Conservation (phyloP, 2,888 invertebrate species). For the Epistrophe eligans region DNA sequence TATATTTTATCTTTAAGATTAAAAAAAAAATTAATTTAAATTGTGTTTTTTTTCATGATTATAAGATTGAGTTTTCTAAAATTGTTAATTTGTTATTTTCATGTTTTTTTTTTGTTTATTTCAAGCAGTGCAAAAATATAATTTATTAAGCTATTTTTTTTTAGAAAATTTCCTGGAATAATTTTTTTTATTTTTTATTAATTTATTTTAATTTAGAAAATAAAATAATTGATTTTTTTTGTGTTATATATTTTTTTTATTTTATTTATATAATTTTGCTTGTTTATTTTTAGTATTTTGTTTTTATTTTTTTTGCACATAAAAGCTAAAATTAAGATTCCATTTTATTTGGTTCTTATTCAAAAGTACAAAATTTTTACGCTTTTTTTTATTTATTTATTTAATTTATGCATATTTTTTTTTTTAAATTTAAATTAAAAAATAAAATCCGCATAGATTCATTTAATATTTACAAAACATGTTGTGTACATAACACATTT, state of each 20-base stretch:
- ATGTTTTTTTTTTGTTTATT: conserved; percentile 26
- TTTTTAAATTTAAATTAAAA: conserved; percentile 23
- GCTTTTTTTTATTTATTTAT: conserved; percentile 12
- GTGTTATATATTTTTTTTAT: conserved; percentile 28
- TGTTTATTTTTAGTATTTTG: background rate
- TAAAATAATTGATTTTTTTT: conserved; percentile 30
- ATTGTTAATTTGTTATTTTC: conserved; percentile 27
- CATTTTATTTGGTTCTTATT: conserved; percentile 38
- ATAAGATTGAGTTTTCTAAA: conserved; percentile 53
- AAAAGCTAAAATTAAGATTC: conserved; percentile 59
- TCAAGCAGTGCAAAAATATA: conserved; percentile 74
- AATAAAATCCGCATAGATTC: conserved; percentile 51
- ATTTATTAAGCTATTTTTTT: conserved; percentile 60
- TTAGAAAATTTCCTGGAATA: conserved; percentile 45
- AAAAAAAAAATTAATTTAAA: conserved; percentile 58
- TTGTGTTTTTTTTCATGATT: conserved; percentile 31
- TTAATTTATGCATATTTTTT: conserved; percentile 12
- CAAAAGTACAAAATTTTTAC: conserved; percentile 64
- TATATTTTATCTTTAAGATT: conserved; percentile 10
- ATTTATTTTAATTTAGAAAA: conserved; percentile 37
- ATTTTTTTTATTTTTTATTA: background rate
- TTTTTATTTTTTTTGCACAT: conserved; percentile 56
- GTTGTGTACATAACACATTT: conserved; percentile 43
- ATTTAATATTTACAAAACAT: conserved; percentile 44
- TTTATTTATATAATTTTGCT: conserved; percentile 16